phyloP scores from a whole-genome alignment of 2,797 vertebrate species.

The Oreortyx pictus region DNA sequence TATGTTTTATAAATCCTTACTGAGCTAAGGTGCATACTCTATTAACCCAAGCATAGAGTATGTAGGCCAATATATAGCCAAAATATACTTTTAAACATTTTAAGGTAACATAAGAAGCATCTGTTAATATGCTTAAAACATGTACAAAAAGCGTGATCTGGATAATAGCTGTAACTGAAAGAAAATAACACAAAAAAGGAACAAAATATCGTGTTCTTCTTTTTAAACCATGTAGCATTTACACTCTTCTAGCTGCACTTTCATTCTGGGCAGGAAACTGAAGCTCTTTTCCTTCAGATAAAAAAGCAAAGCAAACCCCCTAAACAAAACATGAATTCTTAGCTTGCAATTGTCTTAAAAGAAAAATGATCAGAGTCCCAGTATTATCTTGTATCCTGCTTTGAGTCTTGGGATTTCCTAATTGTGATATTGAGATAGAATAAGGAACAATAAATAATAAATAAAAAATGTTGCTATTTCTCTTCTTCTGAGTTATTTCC shows the following conservation, averaged over 20 bases:
- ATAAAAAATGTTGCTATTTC: neutral
- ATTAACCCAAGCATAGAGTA: neutral
- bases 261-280: neutral
- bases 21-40: neutral
- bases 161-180: neutral
- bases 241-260: neutral
- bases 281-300: neutral
- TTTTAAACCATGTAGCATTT: neutral
- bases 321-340: neutral
- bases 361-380: neutral
- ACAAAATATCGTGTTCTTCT: neutral
- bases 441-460: neutral
- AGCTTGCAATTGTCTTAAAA: neutral
- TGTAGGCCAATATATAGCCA: neutral
- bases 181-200: neutral
- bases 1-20: neutral
- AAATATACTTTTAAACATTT: neutral
- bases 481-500: neutral
- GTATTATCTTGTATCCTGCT: fast-evolving
- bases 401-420: neutral
- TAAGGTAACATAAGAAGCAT: neutral
- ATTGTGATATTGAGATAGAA: neutral
- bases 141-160: neutral
- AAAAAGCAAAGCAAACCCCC: neutral
- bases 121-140: neutral